Conservation (phyloP, 1,140 invertebrate genomes). For the Laodelphax striatellus region DNA sequence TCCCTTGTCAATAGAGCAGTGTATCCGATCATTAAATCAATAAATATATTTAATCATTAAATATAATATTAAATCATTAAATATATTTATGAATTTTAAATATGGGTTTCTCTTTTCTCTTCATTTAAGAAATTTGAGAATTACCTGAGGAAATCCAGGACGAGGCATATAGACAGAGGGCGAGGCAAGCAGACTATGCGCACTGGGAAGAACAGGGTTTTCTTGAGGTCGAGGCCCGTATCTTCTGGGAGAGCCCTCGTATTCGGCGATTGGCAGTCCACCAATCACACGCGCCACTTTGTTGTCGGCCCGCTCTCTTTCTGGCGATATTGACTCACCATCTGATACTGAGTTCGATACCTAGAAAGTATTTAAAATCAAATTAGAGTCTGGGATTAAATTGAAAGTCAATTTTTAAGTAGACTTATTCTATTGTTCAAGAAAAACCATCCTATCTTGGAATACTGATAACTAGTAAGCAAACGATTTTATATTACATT, state of each 20-base stretch:
- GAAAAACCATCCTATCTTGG: too few relatives aligned
- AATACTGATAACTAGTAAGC: too few relatives aligned
- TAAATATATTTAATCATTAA: too few relatives aligned
- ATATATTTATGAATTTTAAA: too few relatives aligned
- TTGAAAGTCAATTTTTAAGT: too few relatives aligned
- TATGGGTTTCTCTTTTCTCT: too few relatives aligned
- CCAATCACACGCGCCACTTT: conserved; percentile 73
- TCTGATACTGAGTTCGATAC: conserved; percentile 37
- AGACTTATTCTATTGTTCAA: too few relatives aligned
- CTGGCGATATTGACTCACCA: conserved; percentile 38
- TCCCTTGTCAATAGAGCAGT: too few relatives aligned
- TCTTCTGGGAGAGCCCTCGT: conserved; percentile 78
- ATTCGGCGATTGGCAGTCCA: conserved; percentile 77
- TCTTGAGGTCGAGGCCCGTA: conserved; percentile 49
- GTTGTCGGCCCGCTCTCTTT: conserved; percentile 28
- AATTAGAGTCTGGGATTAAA: background rate
- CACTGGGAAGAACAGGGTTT: conserved; percentile 39
- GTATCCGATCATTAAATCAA: too few relatives aligned
- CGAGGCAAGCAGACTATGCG: conserved; percentile 46
- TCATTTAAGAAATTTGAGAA: background rate
- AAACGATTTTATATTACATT: too few relatives aligned
- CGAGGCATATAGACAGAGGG: conserved; percentile 52
- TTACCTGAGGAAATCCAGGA: conserved; percentile 51
- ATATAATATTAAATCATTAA: too few relatives aligned
- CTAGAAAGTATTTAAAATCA: conserved; percentile 22